Evolutionary conservation across 2,888 invertebrate genomes (phyloP).

Genomic region (Laspeyria flexula): DNA sequence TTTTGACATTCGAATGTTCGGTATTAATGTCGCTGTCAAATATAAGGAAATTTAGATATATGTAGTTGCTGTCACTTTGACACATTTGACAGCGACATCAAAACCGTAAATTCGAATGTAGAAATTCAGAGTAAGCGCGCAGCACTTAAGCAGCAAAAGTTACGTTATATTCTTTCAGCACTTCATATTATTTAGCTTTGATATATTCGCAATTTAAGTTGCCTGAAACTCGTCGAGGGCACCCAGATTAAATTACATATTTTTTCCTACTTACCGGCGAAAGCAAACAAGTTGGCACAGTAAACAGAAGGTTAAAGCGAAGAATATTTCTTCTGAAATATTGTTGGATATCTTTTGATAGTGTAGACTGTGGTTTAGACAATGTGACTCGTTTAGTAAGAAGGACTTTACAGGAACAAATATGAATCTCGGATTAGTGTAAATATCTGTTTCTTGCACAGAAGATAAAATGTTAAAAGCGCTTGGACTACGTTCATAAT

Average conservation of each 20-base stretch:
- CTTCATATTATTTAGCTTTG: constrained; percentile 83
- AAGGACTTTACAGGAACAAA: not conserved
- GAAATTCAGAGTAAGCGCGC: constrained; percentile 29
- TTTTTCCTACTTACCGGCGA: constrained; percentile 63
- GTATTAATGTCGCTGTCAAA: too few species aligned
- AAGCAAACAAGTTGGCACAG: constrained; percentile 65
- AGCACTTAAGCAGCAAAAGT: constrained; percentile 53
- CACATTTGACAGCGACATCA: too few species aligned
- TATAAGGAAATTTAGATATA: too few species aligned
- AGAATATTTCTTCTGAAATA: constrained; percentile 25
- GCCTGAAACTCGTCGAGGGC: constrained; percentile 76
- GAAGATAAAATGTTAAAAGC: too few species aligned
- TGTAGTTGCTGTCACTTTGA: too few species aligned
- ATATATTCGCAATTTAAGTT: constrained; percentile 84
- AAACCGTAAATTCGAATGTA: not conserved
- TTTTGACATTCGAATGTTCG: too few species aligned
- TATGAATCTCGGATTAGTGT: not conserved
- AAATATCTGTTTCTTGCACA: not conserved
- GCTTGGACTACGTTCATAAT: too few species aligned
- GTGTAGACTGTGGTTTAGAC: not conserved
- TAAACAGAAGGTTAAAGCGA: constrained; percentile 56
- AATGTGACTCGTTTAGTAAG: not conserved
- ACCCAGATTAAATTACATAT: constrained; percentile 77
- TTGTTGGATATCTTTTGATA: constrained; percentile 4
- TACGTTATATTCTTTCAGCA: constrained; percentile 75